Percentiles rank a stretch among this genome's conserved stretches.
Conservation (phyloP, 2,113 vertebrate species). For the Vimba vimba region DNA sequence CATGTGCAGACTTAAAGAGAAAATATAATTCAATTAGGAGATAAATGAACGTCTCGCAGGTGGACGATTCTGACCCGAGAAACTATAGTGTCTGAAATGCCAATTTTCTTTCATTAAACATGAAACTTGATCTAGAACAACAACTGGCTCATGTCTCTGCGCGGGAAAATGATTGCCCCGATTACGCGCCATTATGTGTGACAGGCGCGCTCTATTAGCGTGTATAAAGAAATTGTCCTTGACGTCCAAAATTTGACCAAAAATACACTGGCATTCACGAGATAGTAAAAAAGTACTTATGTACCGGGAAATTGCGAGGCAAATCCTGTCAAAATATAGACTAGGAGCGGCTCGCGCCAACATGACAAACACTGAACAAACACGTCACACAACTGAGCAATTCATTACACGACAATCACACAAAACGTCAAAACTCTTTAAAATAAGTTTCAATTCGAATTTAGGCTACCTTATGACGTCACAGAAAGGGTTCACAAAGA, state of each 20-base stretch:
- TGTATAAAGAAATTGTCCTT: slow-evolving; percentile 84
- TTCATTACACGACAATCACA: slow-evolving; percentile 4
- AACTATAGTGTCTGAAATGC: slow-evolving; percentile 81
- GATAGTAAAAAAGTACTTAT: slow-evolving; percentile 53
- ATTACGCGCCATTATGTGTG: slow-evolving; percentile 86
- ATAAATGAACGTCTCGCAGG: slow-evolving; percentile 64
- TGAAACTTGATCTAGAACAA: slow-evolving; percentile 88
- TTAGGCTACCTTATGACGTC: background rate
- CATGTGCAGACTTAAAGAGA: background rate
- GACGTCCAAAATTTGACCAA: slow-evolving; percentile 77
- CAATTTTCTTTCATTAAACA: slow-evolving; percentile 86
- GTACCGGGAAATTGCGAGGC: slow-evolving; percentile 10
- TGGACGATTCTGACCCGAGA: slow-evolving; percentile 81
- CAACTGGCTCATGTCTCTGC: slow-evolving; percentile 86
- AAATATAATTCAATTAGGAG: slow-evolving; percentile 53
- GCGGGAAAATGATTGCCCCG: slow-evolving; percentile 83
- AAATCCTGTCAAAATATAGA: slow-evolving; percentile 20
- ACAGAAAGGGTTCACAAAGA: background rate
- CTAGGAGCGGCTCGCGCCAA: background rate
- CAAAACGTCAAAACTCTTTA: background rate
- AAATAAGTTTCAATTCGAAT: background rate
- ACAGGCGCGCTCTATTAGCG: slow-evolving; percentile 82
- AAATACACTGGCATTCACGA: slow-evolving; percentile 78
- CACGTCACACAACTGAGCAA: background rate
- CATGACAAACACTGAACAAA: slow-evolving; percentile 6